phyloP scores from a whole-genome alignment of 2,888 invertebrate species.

The Spisula subtruncata region DNA sequence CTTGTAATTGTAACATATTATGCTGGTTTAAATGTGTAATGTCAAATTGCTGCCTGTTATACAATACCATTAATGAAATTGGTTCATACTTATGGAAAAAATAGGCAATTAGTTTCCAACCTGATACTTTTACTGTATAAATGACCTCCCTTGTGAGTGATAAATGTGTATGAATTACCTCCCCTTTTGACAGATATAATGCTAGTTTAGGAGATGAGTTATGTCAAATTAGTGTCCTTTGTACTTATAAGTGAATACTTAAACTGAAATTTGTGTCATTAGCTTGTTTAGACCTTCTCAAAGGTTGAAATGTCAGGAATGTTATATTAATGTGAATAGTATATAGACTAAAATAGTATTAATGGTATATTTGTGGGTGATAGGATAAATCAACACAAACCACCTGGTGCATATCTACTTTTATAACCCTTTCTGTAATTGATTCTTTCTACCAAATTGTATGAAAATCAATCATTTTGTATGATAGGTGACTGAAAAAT shows the following conservation, averaged over 20 bases:
- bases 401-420: not conserved
- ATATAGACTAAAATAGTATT: slow-evolving; percentile 2
- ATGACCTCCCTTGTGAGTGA: slow-evolving; percentile 1
- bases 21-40: too few relatives aligned
- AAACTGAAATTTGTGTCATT: not conserved
- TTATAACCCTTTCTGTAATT: not conserved
- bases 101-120: too few relatives aligned
- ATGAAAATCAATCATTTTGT: not conserved
- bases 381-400: slow-evolving; percentile 18
- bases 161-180: not conserved
- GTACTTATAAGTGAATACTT: slow-evolving; percentile 7
- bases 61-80: too few relatives aligned
- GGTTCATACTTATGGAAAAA: too few relatives aligned
- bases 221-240: not conserved
- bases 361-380: not conserved
- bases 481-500: not conserved
- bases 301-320: slow-evolving; percentile 19
- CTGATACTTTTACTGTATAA: not conserved
- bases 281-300: not conserved
- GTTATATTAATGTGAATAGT: not conserved
- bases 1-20: too few relatives aligned
- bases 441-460: slow-evolving; percentile 5
- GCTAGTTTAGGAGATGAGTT: not conserved
- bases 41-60: too few relatives aligned
- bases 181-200: slow-evolving; percentile 7